These are phyloP conservation scores for Zootermopsis nevadensis DNA, from an alignment of 2,888 invertebrate species.

Conservation along the genomic window DNA sequence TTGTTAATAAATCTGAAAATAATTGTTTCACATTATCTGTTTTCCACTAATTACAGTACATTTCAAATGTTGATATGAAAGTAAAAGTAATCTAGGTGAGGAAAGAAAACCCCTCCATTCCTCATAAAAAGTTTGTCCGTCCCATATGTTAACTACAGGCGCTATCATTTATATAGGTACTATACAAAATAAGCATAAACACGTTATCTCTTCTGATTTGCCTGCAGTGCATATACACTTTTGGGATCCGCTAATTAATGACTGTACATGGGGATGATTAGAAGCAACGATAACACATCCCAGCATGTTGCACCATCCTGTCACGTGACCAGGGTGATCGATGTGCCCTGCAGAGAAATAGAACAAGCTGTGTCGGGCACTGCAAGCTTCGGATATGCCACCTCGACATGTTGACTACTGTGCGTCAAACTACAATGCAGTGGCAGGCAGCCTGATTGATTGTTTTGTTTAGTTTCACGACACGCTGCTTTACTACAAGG, in stretches of 20 bases:
- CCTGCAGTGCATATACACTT: neutral
- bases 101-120: no score
- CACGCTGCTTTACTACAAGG: neutral
- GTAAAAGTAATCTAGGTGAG: no score
- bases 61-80: no score
- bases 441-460: constrained; percentile 24
- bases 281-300: constrained; percentile 14
- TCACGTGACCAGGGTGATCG: constrained; percentile 19
- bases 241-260: neutral
- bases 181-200: neutral
- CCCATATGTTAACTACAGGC: neutral
- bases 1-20: neutral
- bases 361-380: constrained; percentile 7
- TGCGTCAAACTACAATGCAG: neutral
- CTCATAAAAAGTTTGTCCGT: neutral
- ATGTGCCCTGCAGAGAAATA: neutral
- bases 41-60: neutral
- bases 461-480: constrained; percentile 29
- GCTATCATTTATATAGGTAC: neutral
- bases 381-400: neutral
- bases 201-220: neutral
- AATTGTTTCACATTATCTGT: neutral
- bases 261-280: constrained; percentile 9
- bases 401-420: neutral
- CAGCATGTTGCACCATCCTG: neutral